Percentiles rank a stretch among this genome's conserved stretches.
Evolutionary conservation across 1,140 invertebrate species (phyloP).

Genomic region (Eriocheir sinensis): DNA sequence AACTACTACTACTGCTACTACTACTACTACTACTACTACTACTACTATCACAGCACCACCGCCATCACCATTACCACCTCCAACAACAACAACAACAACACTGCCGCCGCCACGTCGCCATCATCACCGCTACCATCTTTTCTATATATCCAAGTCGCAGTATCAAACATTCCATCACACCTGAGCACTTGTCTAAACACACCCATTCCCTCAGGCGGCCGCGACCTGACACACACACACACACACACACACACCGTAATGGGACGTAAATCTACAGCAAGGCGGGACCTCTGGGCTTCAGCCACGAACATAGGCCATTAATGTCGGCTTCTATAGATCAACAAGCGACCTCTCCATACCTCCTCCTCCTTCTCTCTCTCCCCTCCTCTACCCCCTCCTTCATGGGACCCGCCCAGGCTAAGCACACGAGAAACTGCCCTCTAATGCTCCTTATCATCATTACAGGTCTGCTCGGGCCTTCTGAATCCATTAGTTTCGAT

Average conservation of each 20-base stretch:
- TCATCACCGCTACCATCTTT: no score
- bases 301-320: slow-evolving; percentile 1
- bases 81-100: no score
- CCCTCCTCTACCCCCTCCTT: neutral
- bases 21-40: no score
- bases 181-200: neutral
- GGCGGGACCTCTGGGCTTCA: neutral
- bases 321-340: slow-evolving; percentile 23
- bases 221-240: no score
- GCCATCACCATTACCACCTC: no score
- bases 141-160: no score
- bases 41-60: no score
- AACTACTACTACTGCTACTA: no score
- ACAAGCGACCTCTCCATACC: neutral
- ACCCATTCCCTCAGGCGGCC: neutral
- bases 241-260: neutral
- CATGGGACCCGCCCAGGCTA: neutral
- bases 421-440: neutral
- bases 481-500: neutral
- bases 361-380: neutral
- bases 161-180: no score
- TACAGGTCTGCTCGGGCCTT: neutral
- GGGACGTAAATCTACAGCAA: neutral
- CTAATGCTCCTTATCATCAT: slow-evolving; percentile 4
- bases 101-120: no score